These are phyloP conservation scores for Alligator mississippiensis DNA, from an alignment of 2,113 vertebrate species.

Conservation along the genomic window DNA sequence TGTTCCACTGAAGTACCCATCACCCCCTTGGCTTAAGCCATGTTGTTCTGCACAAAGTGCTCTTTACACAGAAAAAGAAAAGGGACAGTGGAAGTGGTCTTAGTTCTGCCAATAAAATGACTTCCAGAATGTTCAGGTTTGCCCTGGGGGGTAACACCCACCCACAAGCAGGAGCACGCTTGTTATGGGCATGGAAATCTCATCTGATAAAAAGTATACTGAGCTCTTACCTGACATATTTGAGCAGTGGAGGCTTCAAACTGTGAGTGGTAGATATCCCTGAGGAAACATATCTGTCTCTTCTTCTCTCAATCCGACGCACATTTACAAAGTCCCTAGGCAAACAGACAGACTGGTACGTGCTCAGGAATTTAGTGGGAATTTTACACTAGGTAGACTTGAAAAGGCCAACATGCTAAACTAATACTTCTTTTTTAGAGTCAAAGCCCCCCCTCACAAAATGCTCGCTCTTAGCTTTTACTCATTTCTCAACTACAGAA, in stretches of 20 bases:
- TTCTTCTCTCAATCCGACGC: conserved; percentile 90
- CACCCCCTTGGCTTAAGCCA: conserved; percentile 20
- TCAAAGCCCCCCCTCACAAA: too few relatives aligned
- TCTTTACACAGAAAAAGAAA: conserved; percentile 56
- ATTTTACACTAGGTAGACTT: background rate
- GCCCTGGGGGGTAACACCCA: background rate
- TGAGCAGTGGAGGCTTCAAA: conserved; percentile 85
- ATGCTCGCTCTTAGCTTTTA: too few relatives aligned
- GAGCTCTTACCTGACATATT: conserved; percentile 89
- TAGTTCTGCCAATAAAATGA: conserved; percentile 38
- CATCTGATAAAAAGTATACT: background rate
- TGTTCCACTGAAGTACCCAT: background rate
- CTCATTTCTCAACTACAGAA: too few relatives aligned
- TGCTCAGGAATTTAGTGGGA: fast-evolving
- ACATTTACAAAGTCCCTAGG: conserved; percentile 96
- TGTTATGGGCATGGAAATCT: background rate
- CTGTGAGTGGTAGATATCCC: conserved; percentile 90
- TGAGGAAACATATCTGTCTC: conserved; percentile 91
- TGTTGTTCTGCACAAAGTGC: background rate
- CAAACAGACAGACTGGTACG: fast-evolving
- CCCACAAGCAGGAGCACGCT: fast-evolving
- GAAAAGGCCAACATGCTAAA: background rate
- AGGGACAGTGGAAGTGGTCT: conserved; percentile 52
- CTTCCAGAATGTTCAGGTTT: conserved; percentile 33
- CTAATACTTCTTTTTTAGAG: too few relatives aligned